phyloP scores from a whole-genome alignment of 2,888 invertebrate genomes.

The Gastrophysa polygoni region DNA sequence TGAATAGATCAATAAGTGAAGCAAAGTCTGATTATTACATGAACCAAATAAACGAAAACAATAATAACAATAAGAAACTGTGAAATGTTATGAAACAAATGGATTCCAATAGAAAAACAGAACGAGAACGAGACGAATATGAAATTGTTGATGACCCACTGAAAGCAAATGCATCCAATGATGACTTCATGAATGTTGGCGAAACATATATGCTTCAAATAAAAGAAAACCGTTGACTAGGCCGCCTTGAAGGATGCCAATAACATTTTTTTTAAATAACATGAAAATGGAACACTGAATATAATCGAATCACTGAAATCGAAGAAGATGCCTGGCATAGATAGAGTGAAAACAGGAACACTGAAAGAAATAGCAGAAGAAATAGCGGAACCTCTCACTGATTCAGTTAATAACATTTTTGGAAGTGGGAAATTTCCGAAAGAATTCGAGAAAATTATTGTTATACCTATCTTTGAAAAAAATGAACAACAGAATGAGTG shows the following conservation, averaged over 20 bases:
- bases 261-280: not conserved
- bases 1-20: slow-evolving; percentile 3
- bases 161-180: slow-evolving; percentile 7
- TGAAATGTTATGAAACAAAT: slow-evolving; percentile 7
- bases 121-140: not conserved
- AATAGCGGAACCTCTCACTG: no score
- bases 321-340: not conserved
- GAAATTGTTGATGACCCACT: not conserved
- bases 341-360: no score
- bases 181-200: not conserved
- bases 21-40: slow-evolving; percentile 2
- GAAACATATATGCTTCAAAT: no score
- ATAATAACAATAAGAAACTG: not conserved
- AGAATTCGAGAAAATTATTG: not conserved
- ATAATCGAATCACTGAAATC: slow-evolving; percentile 5
- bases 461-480: not conserved
- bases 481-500: not conserved
- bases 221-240: no score
- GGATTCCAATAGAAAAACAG: not conserved
- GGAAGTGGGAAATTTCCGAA: not conserved
- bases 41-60: not conserved
- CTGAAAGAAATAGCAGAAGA: no score
- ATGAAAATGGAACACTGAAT: slow-evolving; percentile 1
- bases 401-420: no score
- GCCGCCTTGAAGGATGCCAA: no score